Evolutionary conservation across 2,888 invertebrate genomes (phyloP), one percentile per base, ranked within the genome.

Genomic region (Apeira syringaria): DNA sequence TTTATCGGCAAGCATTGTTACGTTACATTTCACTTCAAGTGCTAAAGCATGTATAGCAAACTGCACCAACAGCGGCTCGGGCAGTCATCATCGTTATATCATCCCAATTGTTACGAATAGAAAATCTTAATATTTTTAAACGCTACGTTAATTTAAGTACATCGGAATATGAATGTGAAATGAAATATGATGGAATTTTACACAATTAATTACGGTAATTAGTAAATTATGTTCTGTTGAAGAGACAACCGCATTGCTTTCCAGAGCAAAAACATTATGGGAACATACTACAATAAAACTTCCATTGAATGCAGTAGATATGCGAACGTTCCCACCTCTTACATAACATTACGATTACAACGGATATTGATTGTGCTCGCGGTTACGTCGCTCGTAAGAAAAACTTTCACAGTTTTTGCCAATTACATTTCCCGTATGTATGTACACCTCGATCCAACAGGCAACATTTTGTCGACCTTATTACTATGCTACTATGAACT

Each of bases 321-420:
- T 64, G 68, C 53, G 57, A 67, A 74, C 74, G 74, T 82, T 76
- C 74, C 64, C 75, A 74, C 55, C 4, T 78, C 68, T 84, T 83
- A 82, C 75, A 71, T 80, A 83, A 88, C 77, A 60, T 62, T 61
- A 64, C 61, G 64, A 77, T 78, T 73, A 79, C 78, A 80, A 73
- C 82, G 83, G 82, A 86, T 87, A 86, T 84, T 64, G 78, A 85
- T 84, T 86, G 80, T 82, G 59, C 60, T 70, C 53, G 61, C 59
- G 53, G 64, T 70, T 75, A 71, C 68, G 65, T 74, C 67, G 77
- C 74, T 65, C 75, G 69, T 74, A 74, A 67, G 64, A 57, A 56
- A 64, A 68, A 70, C 61, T 75, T 74, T 79, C 77, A 70, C 68
- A 61, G 63, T 76, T 81, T 79, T 80, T 80, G 53, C 38, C 25